A percentile compares a stretch with the other conserved stretches of the same genome.
These are phyloP conservation scores for Clarias macrocephalus DNA, from an alignment of 2,113 vertebrate species.

Conservation along the genomic window DNA sequence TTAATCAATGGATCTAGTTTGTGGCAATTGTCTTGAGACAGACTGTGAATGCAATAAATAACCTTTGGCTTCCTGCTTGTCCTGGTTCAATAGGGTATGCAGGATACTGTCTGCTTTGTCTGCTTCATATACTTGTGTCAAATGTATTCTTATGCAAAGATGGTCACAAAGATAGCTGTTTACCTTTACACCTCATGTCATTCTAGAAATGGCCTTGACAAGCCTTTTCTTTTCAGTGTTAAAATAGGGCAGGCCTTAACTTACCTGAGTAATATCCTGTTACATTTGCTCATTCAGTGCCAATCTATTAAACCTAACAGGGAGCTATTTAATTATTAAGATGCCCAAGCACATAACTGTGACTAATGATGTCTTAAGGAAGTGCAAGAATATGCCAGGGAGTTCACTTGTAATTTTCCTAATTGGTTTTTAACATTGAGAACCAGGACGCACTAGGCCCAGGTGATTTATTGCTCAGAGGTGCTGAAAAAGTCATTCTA, in stretches of 20 bases:
- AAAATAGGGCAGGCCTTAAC: slow-evolving; percentile 30
- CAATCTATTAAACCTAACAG: slow-evolving; percentile 57
- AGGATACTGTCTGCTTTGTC: slow-evolving; percentile 22
- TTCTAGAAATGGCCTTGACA: background rate
- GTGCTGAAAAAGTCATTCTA: slow-evolving; percentile 78
- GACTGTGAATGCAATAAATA: slow-evolving; percentile 46
- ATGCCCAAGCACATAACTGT: slow-evolving; percentile 73
- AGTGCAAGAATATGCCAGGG: slow-evolving; percentile 83
- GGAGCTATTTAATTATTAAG: slow-evolving; percentile 67
- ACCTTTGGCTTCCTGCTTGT: slow-evolving; percentile 51
- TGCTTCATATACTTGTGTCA: background rate
- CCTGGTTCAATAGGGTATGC: slow-evolving; percentile 2
- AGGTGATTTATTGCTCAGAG: slow-evolving; percentile 90
- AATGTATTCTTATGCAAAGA: background rate
- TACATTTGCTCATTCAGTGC: slow-evolving; percentile 23
- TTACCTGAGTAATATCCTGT: slow-evolving; percentile 16
- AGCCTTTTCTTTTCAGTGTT: background rate
- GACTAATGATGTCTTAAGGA: slow-evolving; percentile 83
- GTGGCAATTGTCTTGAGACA: slow-evolving; percentile 38
- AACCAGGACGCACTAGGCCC: slow-evolving; percentile 72
- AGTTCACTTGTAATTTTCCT: slow-evolving; percentile 95
- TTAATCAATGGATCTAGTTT: slow-evolving; percentile 31
- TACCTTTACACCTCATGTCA: background rate
- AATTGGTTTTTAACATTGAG: slow-evolving; percentile 97
- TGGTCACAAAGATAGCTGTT: background rate